Evolutionary conservation across 2,888 invertebrate genomes (phyloP).

Genomic region (Subacronicta megacephala): DNA sequence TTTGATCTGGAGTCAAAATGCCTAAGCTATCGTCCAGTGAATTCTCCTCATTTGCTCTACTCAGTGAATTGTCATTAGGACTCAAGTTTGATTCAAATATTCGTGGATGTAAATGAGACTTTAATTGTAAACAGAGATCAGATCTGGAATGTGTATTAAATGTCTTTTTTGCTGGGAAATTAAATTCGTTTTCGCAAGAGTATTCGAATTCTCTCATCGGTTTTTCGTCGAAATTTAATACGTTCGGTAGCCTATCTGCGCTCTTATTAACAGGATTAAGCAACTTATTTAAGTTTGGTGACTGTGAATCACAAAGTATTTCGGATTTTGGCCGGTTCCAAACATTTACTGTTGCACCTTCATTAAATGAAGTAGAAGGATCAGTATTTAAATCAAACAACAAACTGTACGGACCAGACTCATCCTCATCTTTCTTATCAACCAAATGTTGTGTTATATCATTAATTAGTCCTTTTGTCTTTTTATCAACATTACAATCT

Average conservation of each 20-base stretch:
- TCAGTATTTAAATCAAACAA: slow-evolving; percentile 87
- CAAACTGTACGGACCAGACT: slow-evolving; percentile 91
- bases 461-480: slow-evolving; percentile 81
- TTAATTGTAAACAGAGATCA: slow-evolving; percentile 83
- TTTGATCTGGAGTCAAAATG: slow-evolving; percentile 96
- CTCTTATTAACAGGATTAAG: slow-evolving; percentile 70
- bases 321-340: slow-evolving; percentile 70
- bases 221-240: slow-evolving; percentile 84
- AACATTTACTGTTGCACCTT: slow-evolving; percentile 62
- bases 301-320: slow-evolving; percentile 56
- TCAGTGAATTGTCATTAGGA: slow-evolving; percentile 84
- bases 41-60: slow-evolving; percentile 92
- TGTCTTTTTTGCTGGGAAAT: slow-evolving; percentile 72
- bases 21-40: slow-evolving; percentile 96
- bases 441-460: slow-evolving; percentile 82
- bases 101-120: slow-evolving; percentile 77
- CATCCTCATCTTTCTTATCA: slow-evolving; percentile 83
- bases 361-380: slow-evolving; percentile 75
- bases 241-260: slow-evolving; percentile 80
- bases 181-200: slow-evolving; percentile 82
- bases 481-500: slow-evolving; percentile 80
- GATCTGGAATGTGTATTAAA: slow-evolving; percentile 84
- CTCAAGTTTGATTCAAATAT: slow-evolving; percentile 79
- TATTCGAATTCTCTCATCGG: slow-evolving; percentile 86
- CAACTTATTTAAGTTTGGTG: slow-evolving; percentile 66